phyloP scores from a whole-genome alignment of 2,797 vertebrate genomes.

The Sebastes umbrosus region DNA sequence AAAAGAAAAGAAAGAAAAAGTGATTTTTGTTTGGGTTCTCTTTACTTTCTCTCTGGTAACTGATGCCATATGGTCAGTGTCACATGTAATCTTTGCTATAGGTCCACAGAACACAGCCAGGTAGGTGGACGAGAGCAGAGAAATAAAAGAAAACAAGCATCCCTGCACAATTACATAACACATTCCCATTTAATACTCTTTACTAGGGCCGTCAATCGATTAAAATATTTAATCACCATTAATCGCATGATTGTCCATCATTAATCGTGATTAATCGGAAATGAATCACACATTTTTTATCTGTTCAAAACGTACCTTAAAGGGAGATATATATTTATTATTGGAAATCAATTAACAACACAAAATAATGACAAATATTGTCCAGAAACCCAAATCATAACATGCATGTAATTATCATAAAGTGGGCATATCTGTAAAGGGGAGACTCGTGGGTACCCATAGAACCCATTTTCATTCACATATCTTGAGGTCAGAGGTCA shows the following conservation, averaged over 20 bases:
- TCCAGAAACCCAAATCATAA: background rate
- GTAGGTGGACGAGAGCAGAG: slow-evolving; percentile 31
- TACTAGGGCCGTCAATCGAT: background rate
- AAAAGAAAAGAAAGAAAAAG: slow-evolving; percentile 37
- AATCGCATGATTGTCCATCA: no score
- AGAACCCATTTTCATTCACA: background rate
- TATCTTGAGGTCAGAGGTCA: background rate
- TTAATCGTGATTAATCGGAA: fast-evolving
- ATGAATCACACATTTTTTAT: no score
- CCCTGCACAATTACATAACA: slow-evolving; percentile 16
- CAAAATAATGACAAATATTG: background rate
- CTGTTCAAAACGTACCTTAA: no score
- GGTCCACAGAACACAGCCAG: slow-evolving; percentile 35
- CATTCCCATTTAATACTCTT: slow-evolving; percentile 48
- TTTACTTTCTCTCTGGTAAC: slow-evolving; percentile 59
- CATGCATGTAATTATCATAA: background rate
- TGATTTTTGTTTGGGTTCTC: slow-evolving; percentile 61
- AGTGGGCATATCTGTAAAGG: background rate
- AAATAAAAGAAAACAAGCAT: slow-evolving; percentile 21
- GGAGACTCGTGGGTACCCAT: background rate
- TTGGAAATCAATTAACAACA: no score
- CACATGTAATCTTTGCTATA: slow-evolving; percentile 63
- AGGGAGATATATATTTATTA: no score
- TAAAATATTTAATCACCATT: no score
- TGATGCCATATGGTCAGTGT: slow-evolving; percentile 69